phyloP scores from a whole-genome alignment of 1,140 invertebrate species.

The Pseudomyrmex dendroicus region DNA sequence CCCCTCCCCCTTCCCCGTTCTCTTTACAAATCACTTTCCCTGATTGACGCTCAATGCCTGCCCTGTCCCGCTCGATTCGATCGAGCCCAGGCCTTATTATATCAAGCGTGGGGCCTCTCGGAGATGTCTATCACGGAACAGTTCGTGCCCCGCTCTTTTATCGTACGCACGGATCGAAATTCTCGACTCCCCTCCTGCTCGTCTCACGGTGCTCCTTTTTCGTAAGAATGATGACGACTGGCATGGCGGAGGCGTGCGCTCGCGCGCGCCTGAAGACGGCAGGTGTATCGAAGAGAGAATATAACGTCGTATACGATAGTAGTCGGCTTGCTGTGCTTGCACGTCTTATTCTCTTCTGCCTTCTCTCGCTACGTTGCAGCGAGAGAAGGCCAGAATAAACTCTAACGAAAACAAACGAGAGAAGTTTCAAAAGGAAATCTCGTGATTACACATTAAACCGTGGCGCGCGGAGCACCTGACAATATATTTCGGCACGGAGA shows the following conservation, averaged over 20 bases:
- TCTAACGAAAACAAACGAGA: conserved; percentile 19
- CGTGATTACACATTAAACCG: conserved; percentile 7
- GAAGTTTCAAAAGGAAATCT: conserved; percentile 30
- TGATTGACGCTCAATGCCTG: conserved; percentile 79
- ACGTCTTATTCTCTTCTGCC: conserved; percentile 45
- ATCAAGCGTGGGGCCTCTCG: conserved; percentile 42
- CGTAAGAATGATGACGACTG: conserved; percentile 55
- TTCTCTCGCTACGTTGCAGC: no score
- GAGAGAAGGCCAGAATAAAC: no score
- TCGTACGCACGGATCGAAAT: conserved; percentile 62
- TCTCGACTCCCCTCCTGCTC: not conserved
- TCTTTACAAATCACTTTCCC: conserved; percentile 79
- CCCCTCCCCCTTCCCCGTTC: not conserved
- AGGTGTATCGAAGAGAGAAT: conserved; percentile 67
- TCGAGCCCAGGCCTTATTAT: conserved; percentile 65
- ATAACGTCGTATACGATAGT: conserved; percentile 54
- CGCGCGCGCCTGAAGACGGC: conserved; percentile 56
- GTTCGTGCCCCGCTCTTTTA: conserved; percentile 46
- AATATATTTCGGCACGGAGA: conserved; percentile 17
- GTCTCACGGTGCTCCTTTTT: conserved; percentile 46
- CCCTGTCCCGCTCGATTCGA: conserved; percentile 69
- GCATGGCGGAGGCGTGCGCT: conserved; percentile 32
- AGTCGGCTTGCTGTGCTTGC: conserved; percentile 24
- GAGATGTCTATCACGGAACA: conserved; percentile 67
- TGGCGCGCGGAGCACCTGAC: not conserved